phyloP scores from a whole-genome alignment of 2,113 vertebrate genomes.

The Puffinus mauretanicus region DNA sequence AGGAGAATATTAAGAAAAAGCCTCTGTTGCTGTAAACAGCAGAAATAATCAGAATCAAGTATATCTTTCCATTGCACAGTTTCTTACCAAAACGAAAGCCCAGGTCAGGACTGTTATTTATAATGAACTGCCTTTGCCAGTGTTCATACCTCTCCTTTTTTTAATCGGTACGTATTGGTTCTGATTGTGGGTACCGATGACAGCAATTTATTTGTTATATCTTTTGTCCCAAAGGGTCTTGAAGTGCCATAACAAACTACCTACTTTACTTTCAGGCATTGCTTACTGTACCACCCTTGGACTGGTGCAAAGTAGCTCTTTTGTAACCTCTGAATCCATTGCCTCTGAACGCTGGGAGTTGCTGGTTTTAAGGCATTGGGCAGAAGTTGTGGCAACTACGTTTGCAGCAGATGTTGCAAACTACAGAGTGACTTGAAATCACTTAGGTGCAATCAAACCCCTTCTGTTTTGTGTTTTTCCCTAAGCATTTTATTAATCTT shows the following conservation, averaged over 20 bases:
- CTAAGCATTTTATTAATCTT: neutral
- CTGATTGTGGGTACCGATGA: neutral
- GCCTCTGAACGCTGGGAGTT: neutral
- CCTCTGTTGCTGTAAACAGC: neutral
- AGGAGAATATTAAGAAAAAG: constrained; percentile 1
- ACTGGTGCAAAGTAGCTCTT: neutral
- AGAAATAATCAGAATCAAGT: neutral
- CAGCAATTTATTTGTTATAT: neutral
- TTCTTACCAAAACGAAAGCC: neutral
- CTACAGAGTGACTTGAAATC: neutral
- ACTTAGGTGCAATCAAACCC: neutral
- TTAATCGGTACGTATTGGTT: neutral
- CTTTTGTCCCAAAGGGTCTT: neutral
- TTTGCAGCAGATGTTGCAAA: neutral
- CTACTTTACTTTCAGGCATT: neutral
- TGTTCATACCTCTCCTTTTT: neutral
- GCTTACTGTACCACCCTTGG: neutral
- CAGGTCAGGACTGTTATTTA: neutral
- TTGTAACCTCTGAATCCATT: neutral
- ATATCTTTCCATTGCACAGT: neutral
- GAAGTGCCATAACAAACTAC: neutral
- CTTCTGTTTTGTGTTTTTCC: neutral
- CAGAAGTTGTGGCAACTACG: neutral
- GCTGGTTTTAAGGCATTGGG: neutral
- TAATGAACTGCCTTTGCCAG: neutral